Base-by-base conservation (phyloP, 2,113 vertebrate genomes). In the Ochotona princeps region DNA sequence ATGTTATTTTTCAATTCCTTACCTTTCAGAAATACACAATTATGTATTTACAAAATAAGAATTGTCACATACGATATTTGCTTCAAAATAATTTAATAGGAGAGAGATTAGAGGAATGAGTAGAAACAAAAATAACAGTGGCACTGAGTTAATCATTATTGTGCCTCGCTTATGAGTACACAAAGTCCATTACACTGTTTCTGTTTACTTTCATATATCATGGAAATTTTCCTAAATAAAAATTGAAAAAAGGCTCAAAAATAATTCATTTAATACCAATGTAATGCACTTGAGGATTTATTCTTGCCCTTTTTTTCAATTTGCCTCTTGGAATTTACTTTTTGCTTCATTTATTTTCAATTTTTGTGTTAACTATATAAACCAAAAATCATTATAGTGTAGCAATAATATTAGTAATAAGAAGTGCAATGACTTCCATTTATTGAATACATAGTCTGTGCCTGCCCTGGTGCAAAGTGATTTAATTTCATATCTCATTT, bases 401-500 rank as follows among this genome's bases (percentile, higher is more conserved):
- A 65, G 51, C 57, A 49, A 17, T 75, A 92, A 79, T 84, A 92
- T 67, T 92, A 86, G 74, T 82, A 78, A 72, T 61, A 91, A 88
- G 35, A 81, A 78, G 61, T 89, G 57, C 15, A 74, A 87, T n/a
- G 80, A 60, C 69, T 32, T 92, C 32, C 15, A 89, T 57, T 92
- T 92, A 89, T 79, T 90, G 54, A 93, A 86, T 70, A 74, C 5
- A 83, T 94, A 12, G 83, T 95, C 28, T 94, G 8, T 87, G 72
- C 21, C 66, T 65, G 12, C 18, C 38, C 18, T 6, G 32, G 5
- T 85, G 0, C 25, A 80, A 90, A 92, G 32, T 67, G 94, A 84
- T 84, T 91, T 92, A 61, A n/a, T 87, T 93, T 78, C 11, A 63
- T 51, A 84, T 82, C 72, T 95, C 66, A 89, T 76, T 91, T 96